Conservation (phyloP, 2,113 vertebrate species). For the Carassius carassius region DNA sequence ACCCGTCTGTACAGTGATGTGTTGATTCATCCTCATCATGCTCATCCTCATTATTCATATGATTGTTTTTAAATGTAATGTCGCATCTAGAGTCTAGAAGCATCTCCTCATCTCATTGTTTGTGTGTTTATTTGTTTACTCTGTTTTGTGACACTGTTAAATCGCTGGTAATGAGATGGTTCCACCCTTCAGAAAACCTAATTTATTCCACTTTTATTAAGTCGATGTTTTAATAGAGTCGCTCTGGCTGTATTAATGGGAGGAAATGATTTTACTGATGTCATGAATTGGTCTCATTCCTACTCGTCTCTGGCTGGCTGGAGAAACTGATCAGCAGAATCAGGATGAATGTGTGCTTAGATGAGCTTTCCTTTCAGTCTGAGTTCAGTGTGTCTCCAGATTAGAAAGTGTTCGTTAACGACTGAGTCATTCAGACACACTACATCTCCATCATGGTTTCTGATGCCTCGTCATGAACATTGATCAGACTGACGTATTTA, state of each 20-base stretch:
- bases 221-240: not conserved
- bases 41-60: not conserved
- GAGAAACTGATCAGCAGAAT: not conserved
- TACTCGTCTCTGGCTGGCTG: not conserved
- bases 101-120: not conserved
- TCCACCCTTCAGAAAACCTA: not conserved
- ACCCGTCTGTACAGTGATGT: not conserved
- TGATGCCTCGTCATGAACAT: not conserved
- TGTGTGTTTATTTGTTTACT: not conserved
- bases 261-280: conserved; percentile 12
- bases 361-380: not conserved
- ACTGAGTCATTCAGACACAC: not conserved
- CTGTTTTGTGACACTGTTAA: not conserved
- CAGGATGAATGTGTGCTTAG: not conserved
- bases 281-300: not conserved
- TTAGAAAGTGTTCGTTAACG: not conserved
- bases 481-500: not conserved
- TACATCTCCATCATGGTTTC: not conserved
- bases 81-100: not conserved
- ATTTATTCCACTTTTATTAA: conserved; percentile 19
- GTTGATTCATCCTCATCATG: no score
- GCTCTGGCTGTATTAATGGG: not conserved
- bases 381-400: not conserved
- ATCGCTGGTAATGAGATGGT: not conserved
- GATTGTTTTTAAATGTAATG: not conserved